Conservation (phyloP, 1,140 invertebrate species). For the Papilio polyxenes region DNA sequence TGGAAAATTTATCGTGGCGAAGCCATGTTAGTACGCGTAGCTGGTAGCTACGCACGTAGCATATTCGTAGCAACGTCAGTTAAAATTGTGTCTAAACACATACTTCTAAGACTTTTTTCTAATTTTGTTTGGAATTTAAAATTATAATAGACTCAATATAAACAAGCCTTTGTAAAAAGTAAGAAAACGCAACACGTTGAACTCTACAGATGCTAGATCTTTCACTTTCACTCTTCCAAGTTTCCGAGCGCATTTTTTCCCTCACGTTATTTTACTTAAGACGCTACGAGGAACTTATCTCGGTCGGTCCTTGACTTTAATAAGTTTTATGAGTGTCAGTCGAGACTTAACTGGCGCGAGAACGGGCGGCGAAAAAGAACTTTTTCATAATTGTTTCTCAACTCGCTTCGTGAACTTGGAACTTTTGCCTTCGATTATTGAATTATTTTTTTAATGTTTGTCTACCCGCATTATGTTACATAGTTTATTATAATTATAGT, state of each 20-base stretch:
- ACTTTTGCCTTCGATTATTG: constrained; percentile 72
- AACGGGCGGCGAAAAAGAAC: constrained; percentile 73
- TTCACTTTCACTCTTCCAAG: constrained; percentile 74
- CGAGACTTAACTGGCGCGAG: constrained; percentile 75
- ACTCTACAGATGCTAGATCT: constrained; percentile 57
- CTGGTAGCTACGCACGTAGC: constrained; percentile 29
- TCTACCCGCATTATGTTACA: not conserved
- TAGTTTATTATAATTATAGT: not conserved
- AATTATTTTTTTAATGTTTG: constrained; percentile 54
- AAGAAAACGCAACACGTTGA: constrained; percentile 71
- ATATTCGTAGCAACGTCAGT: constrained; percentile 17
- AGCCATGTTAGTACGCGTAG: constrained; percentile 1
- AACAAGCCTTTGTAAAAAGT: constrained; percentile 38
- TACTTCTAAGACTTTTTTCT: not conserved
- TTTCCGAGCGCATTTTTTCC: constrained; percentile 74
- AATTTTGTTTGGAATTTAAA: not conserved
- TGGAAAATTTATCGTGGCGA: not conserved
- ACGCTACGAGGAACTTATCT: constrained; percentile 77
- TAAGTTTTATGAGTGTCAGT: constrained; percentile 80
- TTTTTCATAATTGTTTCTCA: constrained; percentile 80
- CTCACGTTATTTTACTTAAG: constrained; percentile 79
- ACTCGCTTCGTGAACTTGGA: constrained; percentile 65
- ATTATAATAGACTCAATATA: constrained; percentile 26
- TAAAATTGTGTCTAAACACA: not conserved
- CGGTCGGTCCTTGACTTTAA: constrained; percentile 80